phyloP scores from a whole-genome alignment of 2,113 vertebrate genomes.

The Scortum barcoo region DNA sequence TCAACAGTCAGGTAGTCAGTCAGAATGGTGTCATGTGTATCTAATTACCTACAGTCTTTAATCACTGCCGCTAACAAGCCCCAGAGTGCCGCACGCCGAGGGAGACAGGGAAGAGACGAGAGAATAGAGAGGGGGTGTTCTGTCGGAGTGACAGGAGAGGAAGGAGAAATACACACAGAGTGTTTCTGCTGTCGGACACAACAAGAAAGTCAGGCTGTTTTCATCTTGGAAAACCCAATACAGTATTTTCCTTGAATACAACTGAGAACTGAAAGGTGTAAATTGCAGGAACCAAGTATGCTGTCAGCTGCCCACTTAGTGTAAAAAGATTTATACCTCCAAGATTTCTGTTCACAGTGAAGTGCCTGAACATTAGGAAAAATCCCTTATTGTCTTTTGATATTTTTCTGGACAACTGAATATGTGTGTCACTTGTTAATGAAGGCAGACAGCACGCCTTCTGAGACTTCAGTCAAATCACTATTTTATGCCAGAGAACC shows the following conservation, averaged over 20 bases:
- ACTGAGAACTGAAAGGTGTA: not conserved
- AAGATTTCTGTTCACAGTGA: not conserved
- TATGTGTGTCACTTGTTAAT: not conserved
- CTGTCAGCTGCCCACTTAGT: not conserved
- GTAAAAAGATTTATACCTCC: not conserved
- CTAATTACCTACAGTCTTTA: slow-evolving; percentile 75
- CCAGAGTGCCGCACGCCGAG: slow-evolving; percentile 39
- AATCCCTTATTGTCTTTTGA: not conserved
- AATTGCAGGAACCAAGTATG: not conserved
- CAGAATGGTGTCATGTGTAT: slow-evolving; percentile 68
- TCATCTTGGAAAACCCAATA: not conserved
- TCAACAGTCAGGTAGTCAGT: slow-evolving; percentile 51
- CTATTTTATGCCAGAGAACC: too few species aligned
- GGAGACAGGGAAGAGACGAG: slow-evolving; percentile 26
- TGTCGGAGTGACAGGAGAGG: slow-evolving; percentile 12
- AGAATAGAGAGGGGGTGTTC: slow-evolving; percentile 10
- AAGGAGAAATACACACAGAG: not conserved
- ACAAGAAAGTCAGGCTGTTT: not conserved
- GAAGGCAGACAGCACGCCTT: not conserved
- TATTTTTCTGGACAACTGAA: not conserved
- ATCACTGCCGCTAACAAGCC: slow-evolving; percentile 69
- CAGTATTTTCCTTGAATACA: not conserved
- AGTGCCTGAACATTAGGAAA: not conserved
- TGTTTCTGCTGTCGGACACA: slow-evolving; percentile 1
- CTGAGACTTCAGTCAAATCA: not conserved